Evolutionary conservation across 2,797 vertebrate species (phyloP), one percentile per base, ranked within the genome.

Genomic region (Paratrypauchen microcephalus): DNA sequence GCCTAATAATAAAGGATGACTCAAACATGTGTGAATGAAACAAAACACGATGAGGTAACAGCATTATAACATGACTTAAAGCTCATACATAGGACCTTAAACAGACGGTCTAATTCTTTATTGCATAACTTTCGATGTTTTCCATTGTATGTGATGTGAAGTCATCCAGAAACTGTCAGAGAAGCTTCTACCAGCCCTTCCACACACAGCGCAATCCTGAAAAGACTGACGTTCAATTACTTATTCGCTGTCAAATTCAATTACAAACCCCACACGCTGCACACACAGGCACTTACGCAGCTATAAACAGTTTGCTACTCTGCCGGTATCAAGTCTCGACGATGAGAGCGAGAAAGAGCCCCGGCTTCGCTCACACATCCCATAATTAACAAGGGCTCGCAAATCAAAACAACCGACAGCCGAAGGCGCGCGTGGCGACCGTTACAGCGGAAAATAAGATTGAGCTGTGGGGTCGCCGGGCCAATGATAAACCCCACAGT

Each of bases 331-430:
- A 36, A 32, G 57, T 63, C 50, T 8, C 52, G 13, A 68, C 30
- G 72, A 73, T 70, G 78, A 80, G 70, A 79, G 66, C 13, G 32
- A 48, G 69, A 76, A 69, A 76, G 28, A 21, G 54, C 52, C 19
- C 48, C n/a, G 55, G 56, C 45, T 65, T 39, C 59, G 28, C 60
- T 23, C 9, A 32, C 1, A 56, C 68, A 24, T 68, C 30, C 48
- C 50, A 9, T 28, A 58, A 26, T 15, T 66, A 18, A 69, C 59
- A 12, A 13, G 21, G 30, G 39, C 55, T 19, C 45, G 39, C 30
- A 58, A 63, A 24, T 30, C 11, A 65, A 65, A 62, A 61, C n/a
- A 62, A 23, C 18, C 65, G n/a, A n/a, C n/a, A 21, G 56, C 2
- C 47, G 19, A 47, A 21, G 50, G 18, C 13, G 64, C 28, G 64